Conservation (phyloP, 2,888 invertebrate genomes). For the Amphipyra berbera region DNA sequence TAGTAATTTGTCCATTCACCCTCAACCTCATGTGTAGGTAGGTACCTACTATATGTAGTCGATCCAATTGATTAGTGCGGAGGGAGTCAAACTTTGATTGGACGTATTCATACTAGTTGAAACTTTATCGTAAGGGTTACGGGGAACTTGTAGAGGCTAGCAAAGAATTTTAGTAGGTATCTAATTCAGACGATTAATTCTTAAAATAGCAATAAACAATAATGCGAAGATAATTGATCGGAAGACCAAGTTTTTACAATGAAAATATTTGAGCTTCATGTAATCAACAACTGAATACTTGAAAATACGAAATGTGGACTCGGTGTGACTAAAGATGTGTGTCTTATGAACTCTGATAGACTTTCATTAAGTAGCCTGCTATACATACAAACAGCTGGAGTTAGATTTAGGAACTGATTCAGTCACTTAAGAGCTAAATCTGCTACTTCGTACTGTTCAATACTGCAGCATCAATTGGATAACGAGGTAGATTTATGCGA, state of each 20-base stretch:
- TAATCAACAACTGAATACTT: too few species aligned
- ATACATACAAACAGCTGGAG: background rate
- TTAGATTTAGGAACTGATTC: too few species aligned
- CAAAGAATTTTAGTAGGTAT: slow-evolving; percentile 2
- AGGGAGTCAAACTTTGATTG: slow-evolving; percentile 75
- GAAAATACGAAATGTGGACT: too few species aligned
- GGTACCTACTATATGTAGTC: slow-evolving; percentile 9
- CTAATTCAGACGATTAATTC: too few species aligned
- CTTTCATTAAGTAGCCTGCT: too few species aligned
- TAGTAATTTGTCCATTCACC: background rate
- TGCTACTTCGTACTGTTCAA: background rate
- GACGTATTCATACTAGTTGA: slow-evolving; percentile 66
- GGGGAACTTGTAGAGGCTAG: slow-evolving; percentile 8
- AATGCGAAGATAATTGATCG: too few species aligned
- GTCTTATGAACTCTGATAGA: too few species aligned
- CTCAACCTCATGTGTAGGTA: slow-evolving; percentile 2
- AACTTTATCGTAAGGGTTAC: slow-evolving; percentile 19
- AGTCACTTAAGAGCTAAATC: too few species aligned
- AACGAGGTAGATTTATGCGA: slow-evolving; percentile 11
- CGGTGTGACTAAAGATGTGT: too few species aligned
- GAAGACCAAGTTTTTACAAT: too few species aligned
- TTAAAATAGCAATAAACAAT: too few species aligned
- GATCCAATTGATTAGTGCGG: slow-evolving; percentile 74
- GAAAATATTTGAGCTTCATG: too few species aligned
- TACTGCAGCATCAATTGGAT: slow-evolving; percentile 15